phyloP scores from a whole-genome alignment of 1,140 invertebrate genomes.

The Streblospio benedicti region DNA sequence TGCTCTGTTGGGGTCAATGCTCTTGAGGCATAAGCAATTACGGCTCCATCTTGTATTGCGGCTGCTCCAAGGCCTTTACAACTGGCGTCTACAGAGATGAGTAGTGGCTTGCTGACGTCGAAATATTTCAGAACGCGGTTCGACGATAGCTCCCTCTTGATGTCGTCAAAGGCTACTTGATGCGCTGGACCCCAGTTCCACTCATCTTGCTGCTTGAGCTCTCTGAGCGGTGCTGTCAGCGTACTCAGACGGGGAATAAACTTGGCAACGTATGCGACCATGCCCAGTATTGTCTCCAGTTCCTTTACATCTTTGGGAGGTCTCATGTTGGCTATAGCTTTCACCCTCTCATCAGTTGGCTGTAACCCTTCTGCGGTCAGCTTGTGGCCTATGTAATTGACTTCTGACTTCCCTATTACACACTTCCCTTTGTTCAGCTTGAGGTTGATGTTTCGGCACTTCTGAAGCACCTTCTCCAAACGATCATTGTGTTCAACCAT shows the following conservation, averaged over 20 bases:
- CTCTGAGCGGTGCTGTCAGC: constrained; percentile 17
- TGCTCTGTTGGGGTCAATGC: constrained; percentile 19
- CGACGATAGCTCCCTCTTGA: too few species aligned
- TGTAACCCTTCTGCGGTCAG: background rate
- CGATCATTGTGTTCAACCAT: constrained; percentile 1
- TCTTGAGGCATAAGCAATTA: constrained; percentile 22
- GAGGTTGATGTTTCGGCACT: background rate
- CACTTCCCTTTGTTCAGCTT: background rate
- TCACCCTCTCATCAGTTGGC: too few species aligned
- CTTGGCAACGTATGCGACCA: background rate
- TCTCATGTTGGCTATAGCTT: constrained; percentile 28
- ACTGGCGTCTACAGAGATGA: too few species aligned
- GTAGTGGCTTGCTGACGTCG: too few species aligned
- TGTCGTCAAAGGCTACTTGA: background rate
- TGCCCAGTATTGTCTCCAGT: constrained; percentile 12
- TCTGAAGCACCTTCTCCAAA: constrained; percentile 8
- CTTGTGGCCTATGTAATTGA: background rate
- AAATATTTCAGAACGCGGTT: background rate
- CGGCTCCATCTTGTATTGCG: constrained; percentile 27
- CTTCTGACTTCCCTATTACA: background rate
- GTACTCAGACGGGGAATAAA: constrained; percentile 24
- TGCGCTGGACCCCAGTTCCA: background rate
- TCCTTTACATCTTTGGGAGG: constrained; percentile 16
- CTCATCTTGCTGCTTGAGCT: constrained; percentile 7
- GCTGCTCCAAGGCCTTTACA: constrained; percentile 31